These are phyloP conservation scores for Euphonia xanthogaster DNA, from an alignment of 2,797 vertebrate genomes.

Conservation along the genomic window DNA sequence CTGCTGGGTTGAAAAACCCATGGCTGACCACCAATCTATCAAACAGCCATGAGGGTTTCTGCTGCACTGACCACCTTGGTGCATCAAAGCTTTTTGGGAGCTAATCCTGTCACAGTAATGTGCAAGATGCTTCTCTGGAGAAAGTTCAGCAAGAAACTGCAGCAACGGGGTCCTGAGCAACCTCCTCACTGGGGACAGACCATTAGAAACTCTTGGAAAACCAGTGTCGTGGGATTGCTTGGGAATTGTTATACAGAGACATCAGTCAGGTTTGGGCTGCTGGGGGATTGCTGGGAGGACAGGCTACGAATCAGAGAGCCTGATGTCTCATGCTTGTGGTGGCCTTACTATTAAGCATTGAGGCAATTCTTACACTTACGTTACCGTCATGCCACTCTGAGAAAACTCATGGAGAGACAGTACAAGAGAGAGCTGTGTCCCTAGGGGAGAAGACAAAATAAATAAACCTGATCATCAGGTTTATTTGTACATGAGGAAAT, in stretches of 20 bases:
- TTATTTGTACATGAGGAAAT: neutral
- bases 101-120: neutral
- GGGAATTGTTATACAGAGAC: neutral
- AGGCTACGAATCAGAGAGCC: neutral
- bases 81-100: neutral
- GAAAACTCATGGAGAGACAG: neutral
- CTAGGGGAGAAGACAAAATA: neutral
- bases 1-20: neutral
- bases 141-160: neutral
- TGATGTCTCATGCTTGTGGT: neutral
- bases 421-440: accelerated
- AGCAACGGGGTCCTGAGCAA: neutral
- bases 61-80: neutral
- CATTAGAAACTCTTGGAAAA: neutral
- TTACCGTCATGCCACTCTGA: neutral
- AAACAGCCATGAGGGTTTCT: neutral
- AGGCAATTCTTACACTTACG: neutral
- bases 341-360: neutral
- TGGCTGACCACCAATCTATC: accelerated
- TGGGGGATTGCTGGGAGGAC: neutral
- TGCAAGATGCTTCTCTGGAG: neutral
- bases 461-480: neutral
- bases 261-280: neutral
- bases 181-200: neutral
- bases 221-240: neutral